Base-by-base conservation (phyloP, 2,888 invertebrate genomes). In the Drosophila suboccidentalis region DNA sequence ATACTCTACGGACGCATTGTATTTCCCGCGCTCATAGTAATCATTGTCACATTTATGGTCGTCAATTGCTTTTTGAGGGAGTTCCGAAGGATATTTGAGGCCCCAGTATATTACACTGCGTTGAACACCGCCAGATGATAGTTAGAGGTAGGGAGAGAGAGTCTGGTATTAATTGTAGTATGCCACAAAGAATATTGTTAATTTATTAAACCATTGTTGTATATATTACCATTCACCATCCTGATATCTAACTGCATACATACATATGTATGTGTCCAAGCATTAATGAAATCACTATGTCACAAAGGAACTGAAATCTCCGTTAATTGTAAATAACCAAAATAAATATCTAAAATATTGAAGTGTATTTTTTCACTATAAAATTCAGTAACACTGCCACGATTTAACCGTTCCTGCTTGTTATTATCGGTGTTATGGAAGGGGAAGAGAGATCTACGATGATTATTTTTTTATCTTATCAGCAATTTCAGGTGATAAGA, bases 1-100 rank as follows among this genome's bases (percentile, higher is more conserved):
- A 58, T 84, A 9, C 38, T 82, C 3, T 36, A 46, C 8, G 8
- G 39, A 1, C 63, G 71, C 13, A 47, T 78, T 8, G 84, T 60
- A 1, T 55, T 75, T 1, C 9, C 65, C 0, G 13, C 59, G 1
- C 19, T 74, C 4, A 17, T 59, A 15, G 4, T 83, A 8, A 4
- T 71, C 0, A 0, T 78, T 0, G 17, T 77, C 0, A 9, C 9
- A 3, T 34, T 29, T 10, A 29, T 49, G 19, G 17, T 38, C 13
- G 2, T 61, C 1, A 34, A 34, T 6, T 57, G 22, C 11, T 3
- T 75, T 10, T 22, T 43, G 11, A 43, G 43, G 1, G 13, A 46
- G 2, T 36, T 17, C 10, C n/a, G 13, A n/a, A 38, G 17, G n/a
- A 1, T 43, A 3, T n/a, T 17, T 10, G 54, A 13, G 6, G 11